Evolutionary conservation across 2,113 vertebrate genomes (phyloP).

Genomic region (Daboia siamensis): DNA sequence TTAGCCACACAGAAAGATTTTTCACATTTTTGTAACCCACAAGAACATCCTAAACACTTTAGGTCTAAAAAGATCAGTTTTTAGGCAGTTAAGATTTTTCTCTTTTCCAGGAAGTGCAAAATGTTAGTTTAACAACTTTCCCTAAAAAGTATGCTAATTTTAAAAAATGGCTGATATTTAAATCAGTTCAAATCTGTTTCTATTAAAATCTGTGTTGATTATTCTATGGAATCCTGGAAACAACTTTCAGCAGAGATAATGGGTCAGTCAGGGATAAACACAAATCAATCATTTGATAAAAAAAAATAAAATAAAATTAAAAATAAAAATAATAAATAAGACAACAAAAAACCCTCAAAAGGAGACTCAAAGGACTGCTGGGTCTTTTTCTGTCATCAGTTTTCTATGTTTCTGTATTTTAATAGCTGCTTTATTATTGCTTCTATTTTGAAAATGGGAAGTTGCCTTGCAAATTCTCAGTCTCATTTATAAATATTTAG

Average conservation of each 20-base stretch:
- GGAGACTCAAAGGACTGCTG: background rate
- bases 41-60: background rate
- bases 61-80: background rate
- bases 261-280: background rate
- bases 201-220: background rate
- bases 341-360: background rate
- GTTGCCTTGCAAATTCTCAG: background rate
- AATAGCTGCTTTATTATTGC: background rate
- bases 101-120: background rate
- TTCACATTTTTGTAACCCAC: background rate
- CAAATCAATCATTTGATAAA: background rate
- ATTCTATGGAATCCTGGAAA: background rate
- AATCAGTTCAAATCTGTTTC: background rate
- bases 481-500: background rate
- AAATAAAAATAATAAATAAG: background rate
- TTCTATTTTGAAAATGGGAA: background rate
- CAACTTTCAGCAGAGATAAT: background rate
- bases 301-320: background rate
- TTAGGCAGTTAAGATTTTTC: background rate
- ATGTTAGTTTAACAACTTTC: background rate
- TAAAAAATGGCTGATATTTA: background rate
- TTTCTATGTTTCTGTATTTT: background rate
- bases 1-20: background rate
- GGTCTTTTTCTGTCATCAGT: background rate
- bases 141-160: background rate